Conservation (phyloP, 1,140 invertebrate genomes). For the Habropoda laboriosa region DNA sequence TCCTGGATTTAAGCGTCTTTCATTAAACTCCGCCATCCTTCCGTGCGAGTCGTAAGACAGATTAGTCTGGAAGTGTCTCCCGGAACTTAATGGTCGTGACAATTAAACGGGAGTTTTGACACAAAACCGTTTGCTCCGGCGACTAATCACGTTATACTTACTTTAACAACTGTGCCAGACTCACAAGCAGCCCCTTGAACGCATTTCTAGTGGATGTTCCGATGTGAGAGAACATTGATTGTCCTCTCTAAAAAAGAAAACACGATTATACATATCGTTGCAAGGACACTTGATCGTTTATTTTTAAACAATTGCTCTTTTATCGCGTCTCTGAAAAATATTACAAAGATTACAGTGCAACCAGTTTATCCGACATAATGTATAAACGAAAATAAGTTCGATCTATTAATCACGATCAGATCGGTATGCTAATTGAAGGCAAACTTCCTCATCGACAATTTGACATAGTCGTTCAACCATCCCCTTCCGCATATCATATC, state of each 20-base stretch:
- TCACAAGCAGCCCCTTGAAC: background rate
- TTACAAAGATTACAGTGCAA: fast-evolving
- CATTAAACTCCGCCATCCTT: conserved; percentile 24
- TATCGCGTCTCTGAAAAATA: too few species aligned
- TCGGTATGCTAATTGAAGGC: too few species aligned
- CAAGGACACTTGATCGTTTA: too few species aligned
- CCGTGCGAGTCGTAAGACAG: conserved; percentile 34
- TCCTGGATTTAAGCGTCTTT: conserved; percentile 29
- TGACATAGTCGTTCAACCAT: background rate
- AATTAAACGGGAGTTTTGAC: conserved; percentile 45
- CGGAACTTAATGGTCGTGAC: conserved; percentile 40
- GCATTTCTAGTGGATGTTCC: background rate
- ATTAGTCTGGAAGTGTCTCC: conserved; percentile 26
- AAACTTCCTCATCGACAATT: background rate
- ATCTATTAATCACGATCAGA: background rate
- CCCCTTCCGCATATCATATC: background rate
- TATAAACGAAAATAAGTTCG: background rate
- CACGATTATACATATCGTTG: too few species aligned
- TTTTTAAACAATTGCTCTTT: too few species aligned
- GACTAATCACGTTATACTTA: conserved; percentile 13
- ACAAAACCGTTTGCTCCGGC: conserved; percentile 19
- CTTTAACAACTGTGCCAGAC: background rate
- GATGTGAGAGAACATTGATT: background rate
- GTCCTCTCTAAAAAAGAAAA: too few species aligned
- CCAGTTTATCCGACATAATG: too few species aligned